Evolutionary conservation across 2,113 vertebrate genomes (phyloP).

Genomic region (Oreocharis arfaki): DNA sequence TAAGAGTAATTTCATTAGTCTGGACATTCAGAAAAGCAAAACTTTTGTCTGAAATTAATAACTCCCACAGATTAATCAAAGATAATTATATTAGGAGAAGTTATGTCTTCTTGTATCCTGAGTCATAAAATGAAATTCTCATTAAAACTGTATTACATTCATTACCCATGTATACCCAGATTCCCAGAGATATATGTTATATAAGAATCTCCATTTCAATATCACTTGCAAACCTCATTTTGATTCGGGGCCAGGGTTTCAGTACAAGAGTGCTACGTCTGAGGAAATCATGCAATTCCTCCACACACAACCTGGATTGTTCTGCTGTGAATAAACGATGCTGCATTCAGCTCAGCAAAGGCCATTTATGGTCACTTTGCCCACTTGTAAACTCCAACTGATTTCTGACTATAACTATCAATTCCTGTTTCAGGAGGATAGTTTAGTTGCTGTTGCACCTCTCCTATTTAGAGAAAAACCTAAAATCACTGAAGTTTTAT

Average conservation of each 20-base stretch:
- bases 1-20: constrained; percentile 59
- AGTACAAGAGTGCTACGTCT: background rate
- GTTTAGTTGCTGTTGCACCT: background rate
- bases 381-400: background rate
- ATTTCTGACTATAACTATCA: background rate
- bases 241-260: background rate
- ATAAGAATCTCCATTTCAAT: constrained; percentile 52
- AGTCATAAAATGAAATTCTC: constrained; percentile 66
- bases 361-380: background rate
- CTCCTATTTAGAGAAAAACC: background rate
- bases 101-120: constrained; percentile 64
- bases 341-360: background rate
- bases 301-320: background rate
- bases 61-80: constrained; percentile 70
- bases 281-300: background rate
- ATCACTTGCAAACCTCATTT: constrained; percentile 46
- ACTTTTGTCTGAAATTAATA: constrained; percentile 67
- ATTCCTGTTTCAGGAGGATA: background rate
- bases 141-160: constrained; percentile 70
- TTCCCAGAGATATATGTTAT: constrained; percentile 67
- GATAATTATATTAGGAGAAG: constrained; percentile 65
- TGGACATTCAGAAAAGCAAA: constrained; percentile 45
- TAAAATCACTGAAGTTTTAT: background rate
- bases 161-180: constrained; percentile 57
- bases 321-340: background rate